Conservation (phyloP, 2,888 invertebrate species). For the Leucophenga montana region DNA sequence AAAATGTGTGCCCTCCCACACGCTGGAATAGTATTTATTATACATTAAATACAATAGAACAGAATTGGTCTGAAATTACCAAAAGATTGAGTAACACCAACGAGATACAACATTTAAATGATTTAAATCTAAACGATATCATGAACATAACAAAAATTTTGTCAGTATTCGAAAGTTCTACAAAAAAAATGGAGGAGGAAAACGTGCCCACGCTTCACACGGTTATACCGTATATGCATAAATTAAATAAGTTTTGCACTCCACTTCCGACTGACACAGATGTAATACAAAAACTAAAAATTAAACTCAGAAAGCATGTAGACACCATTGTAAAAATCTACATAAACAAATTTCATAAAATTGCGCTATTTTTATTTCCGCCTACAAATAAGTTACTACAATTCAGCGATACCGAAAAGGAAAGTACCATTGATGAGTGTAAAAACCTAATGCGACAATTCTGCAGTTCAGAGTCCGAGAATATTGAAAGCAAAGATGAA, state of each 20-base stretch:
- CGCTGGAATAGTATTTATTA: conserved; percentile 38
- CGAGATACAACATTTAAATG: conserved; percentile 26
- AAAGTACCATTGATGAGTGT: conserved; percentile 34
- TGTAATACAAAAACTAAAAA: conserved; percentile 31
- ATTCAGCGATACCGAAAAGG: conserved; percentile 35
- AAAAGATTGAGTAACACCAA: conserved; percentile 31
- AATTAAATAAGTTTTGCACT: conserved; percentile 4
- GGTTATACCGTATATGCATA: conserved; percentile 33
- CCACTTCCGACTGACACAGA: conserved; percentile 26
- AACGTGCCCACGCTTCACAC: conserved; percentile 37
- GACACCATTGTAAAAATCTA: conserved; percentile 31
- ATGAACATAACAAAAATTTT: conserved; percentile 32
- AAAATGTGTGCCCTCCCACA: conserved; percentile 33
- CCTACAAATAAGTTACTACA: conserved; percentile 40
- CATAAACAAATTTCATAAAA: conserved; percentile 38
- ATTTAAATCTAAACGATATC: conserved; percentile 33
- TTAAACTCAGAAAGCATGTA: conserved; percentile 19
- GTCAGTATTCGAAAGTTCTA: conserved; percentile 32
- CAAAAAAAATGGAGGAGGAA: conserved; percentile 31
- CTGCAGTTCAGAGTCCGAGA: too few species aligned
- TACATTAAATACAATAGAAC: conserved; percentile 27
- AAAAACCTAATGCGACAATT: conserved; percentile 30
- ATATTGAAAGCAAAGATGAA: too few species aligned
- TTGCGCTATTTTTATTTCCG: conserved; percentile 44
- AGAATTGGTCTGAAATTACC: conserved; percentile 34